Evolutionary conservation across 2,888 invertebrate genomes (phyloP).

Genomic region (Cephus sareptanus): DNA sequence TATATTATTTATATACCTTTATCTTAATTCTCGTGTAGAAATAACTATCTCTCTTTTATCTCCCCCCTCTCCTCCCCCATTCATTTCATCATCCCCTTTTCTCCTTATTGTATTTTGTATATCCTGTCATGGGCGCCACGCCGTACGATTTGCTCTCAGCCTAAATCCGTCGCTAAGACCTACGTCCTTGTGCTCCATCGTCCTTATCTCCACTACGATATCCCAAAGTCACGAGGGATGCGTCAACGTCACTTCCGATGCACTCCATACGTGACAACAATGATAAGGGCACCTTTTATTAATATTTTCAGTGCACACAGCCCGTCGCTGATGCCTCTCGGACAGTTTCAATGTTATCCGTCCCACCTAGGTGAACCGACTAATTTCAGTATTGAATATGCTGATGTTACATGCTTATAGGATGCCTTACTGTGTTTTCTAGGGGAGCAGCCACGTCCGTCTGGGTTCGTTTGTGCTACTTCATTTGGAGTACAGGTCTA

Average conservation of each 20-base stretch:
- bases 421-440: too few relatives aligned
- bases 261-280: background rate
- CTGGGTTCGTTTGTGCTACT: too few relatives aligned
- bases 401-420: too few relatives aligned
- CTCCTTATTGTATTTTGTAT: background rate
- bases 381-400: too few relatives aligned
- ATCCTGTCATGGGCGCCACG: background rate
- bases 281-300: background rate
- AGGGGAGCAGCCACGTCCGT: too few relatives aligned
- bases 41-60: slow-evolving; percentile 46
- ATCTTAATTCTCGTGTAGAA: slow-evolving; percentile 57
- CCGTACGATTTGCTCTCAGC: background rate
- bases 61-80: slow-evolving; percentile 12
- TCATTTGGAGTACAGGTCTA: too few relatives aligned
- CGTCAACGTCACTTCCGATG: background rate
- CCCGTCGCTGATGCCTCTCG: too few relatives aligned
- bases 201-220: background rate
- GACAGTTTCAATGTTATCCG: too few relatives aligned
- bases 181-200: background rate
- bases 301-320: background rate
- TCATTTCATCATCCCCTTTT: slow-evolving; percentile 15
- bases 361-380: too few relatives aligned
- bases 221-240: background rate
- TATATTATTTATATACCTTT: slow-evolving; percentile 49
- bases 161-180: background rate